Base-by-base conservation (phyloP, 2,888 invertebrate species). In the Dexiosoma caninum region DNA sequence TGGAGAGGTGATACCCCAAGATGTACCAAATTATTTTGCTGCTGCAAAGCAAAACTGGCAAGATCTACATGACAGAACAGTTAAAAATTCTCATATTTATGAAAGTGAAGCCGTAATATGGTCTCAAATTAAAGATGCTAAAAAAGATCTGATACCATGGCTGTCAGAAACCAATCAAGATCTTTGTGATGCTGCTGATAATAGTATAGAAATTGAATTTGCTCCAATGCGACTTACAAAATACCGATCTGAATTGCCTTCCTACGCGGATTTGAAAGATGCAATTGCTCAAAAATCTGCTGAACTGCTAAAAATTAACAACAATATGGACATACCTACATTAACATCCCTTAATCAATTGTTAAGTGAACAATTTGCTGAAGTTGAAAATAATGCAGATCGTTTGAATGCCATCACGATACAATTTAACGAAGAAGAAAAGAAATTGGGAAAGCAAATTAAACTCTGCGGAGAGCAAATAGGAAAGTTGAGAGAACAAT, bases 101-200 rank as follows among this genome's bases (percentile, higher is more conserved):
- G 98, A 98, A 90, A 95, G 96, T 0, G 97, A 98, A 89, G 92
- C 95, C 0, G 94, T 96, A n/a, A 95, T 97, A 66, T 98, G 97
- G 97, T 95, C 96, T 85, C 97, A 97, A 88, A 95, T 98, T 37
- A 95, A 96, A 84, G 95, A 96, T 77, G 94, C 94, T 0, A 96
- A 96, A 87, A 94, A 95, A 82, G 96, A 96, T 87, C 91, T 98
- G 2, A 90, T 95, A 0, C 93, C 94, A 21, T 98, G 98, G 98
- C 88, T 97, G 6, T 93, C 93, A 77, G 95, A 95, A 87, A 97
- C 95, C 21, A 95, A 95, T 74, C 94, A 94, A 84, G 93, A 93
- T 37, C 91, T 98, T 4, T 93, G 93, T 53, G 93, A 94, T 84
- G 95, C 96, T 27, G 93, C 94, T 64, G 94, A 95, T 81, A 94